Evolutionary conservation across 2,888 invertebrate genomes (phyloP), one percentile per base, ranked within the genome.

Genomic region (Rhodophaea formosa): DNA sequence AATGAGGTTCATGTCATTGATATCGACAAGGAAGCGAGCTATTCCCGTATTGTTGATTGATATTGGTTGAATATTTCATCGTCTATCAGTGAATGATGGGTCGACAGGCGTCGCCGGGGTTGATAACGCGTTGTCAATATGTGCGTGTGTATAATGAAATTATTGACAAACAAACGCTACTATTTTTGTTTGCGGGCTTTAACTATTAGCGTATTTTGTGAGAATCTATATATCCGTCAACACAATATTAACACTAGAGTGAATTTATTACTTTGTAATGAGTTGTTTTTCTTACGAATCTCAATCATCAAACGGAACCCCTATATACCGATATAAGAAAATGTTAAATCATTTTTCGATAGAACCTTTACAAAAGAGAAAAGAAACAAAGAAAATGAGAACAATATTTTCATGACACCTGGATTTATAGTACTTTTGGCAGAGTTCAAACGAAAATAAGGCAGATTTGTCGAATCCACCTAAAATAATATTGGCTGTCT

Each of bases 391-490:
- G 32, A 35, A 30, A 8, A n/a, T 15, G 16, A 10, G 12, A 17
- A 51, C 17, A 51, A 51, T 51, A n/a, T 51, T 51, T 51, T 14
- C 51, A 35, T 16, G 32, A 35, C 51, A 35, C 51, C 35, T 17
- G 51, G 51, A 46, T 35, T 51, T 39, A 35, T 39, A 35, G 16
- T 51, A 35, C 35, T 16, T 51, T 49, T 32, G 30, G 12, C 12
- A n/a, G 35, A 51, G 39, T 51, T 51, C 49, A 49, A 49, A 32
- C 49, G 35, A 39, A 32, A 51, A 35, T 51, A 51, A 39, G 51
- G 51, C 35, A 51, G 51, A 51, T 51, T 51, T 51, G 16, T 51
- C 12, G 35, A 35, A 51, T 51, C 51, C 51, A 35, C 17, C 16
- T 15, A 32, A 51, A 49, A 32, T 35, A 51, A 51, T 51, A 51